phyloP scores from a whole-genome alignment of 2,888 invertebrate species.

The Hyposoter didymator region DNA sequence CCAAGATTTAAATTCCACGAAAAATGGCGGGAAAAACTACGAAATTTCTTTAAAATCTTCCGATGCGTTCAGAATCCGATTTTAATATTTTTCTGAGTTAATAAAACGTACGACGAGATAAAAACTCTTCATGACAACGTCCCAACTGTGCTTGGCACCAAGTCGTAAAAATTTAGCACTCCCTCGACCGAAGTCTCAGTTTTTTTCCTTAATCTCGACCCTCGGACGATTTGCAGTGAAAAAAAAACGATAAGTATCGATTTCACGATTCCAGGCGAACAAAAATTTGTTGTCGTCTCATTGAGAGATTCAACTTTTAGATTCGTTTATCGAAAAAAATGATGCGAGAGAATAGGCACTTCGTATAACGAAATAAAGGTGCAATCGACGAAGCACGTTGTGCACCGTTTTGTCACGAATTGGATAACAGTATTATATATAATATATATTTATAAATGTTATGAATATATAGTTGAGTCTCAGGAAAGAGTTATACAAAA shows the following conservation, averaged over 20 bases:
- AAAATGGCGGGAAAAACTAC: no score
- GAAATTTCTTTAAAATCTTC: no score
- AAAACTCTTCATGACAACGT: no score
- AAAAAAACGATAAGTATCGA: conserved; percentile 26
- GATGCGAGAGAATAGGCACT: conserved; percentile 63
- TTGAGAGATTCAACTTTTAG: background rate
- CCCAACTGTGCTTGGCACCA: no score
- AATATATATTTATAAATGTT: conserved; percentile 24
- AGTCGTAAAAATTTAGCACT: no score
- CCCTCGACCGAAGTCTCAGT: no score
- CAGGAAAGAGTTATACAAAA: conserved; percentile 71
- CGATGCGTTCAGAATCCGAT: no score
- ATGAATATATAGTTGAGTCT: conserved; percentile 40
- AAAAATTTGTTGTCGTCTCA: background rate
- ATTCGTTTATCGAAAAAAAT: background rate
- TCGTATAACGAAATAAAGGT: conserved; percentile 49
- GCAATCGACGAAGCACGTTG: conserved; percentile 47
- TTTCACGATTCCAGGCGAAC: conserved; percentile 20
- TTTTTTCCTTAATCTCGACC: conserved; percentile 4
- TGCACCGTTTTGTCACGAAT: conserved; percentile 49
- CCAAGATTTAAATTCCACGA: no score
- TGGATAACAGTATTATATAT: conserved; percentile 44
- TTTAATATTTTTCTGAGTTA: no score
- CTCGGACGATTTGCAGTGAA: background rate
- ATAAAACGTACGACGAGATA: no score